Conservation (phyloP, 1,140 invertebrate species). For the Drosophila micromelanica region DNA sequence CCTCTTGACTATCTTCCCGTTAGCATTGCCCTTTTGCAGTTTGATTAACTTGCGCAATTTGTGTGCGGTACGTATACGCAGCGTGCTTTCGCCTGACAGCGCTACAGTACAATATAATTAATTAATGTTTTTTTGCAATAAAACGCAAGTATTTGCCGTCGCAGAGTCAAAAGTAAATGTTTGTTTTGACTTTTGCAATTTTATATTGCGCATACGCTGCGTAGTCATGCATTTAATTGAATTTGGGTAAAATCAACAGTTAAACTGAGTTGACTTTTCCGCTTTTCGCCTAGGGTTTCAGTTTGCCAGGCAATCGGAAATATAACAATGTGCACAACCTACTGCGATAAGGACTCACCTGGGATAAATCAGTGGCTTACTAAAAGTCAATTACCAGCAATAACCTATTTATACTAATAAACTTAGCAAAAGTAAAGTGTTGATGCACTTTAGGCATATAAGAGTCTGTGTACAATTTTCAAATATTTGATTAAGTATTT, state of each 20-base stretch:
- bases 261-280: constrained; percentile 4
- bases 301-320: constrained; percentile 12
- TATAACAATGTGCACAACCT: constrained; percentile 32
- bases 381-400: constrained; percentile 5
- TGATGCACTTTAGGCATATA: no score
- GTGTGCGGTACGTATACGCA: constrained; percentile 45
- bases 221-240: constrained; percentile 31
- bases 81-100: constrained; percentile 6
- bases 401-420: neutral
- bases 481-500: constrained; percentile 6
- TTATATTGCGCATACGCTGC: constrained; percentile 55
- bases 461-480: neutral
- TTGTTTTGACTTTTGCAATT: constrained; percentile 31
- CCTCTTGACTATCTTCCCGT: constrained; percentile 35
- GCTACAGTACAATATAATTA: constrained; percentile 50
- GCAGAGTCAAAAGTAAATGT: constrained; percentile 53
- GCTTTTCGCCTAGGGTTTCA: constrained; percentile 28
- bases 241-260: constrained; percentile 35
- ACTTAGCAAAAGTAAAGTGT: neutral
- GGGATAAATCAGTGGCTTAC: constrained; percentile 15
- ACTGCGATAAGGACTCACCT: neutral
- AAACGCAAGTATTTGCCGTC: constrained; percentile 50
- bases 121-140: constrained; percentile 70
- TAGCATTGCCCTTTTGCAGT: constrained; percentile 36
- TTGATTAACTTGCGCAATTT: constrained; percentile 48